Conservation (phyloP, 92 coral and sea anemone species). For the Siderastrea siderea region DNA sequence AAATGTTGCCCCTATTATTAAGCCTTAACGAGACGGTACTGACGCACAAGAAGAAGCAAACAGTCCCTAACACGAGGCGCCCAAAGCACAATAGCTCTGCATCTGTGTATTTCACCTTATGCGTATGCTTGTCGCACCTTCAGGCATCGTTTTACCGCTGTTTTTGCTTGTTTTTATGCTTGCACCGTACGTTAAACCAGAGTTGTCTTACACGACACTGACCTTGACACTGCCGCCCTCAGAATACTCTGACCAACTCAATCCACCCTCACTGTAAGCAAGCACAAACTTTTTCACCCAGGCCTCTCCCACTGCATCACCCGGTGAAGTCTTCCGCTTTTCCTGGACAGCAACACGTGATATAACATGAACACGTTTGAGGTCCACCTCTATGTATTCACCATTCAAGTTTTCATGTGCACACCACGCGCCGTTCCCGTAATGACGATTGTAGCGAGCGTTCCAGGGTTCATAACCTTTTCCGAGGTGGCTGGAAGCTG, state of each 20-base stretch:
- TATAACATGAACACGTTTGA: constrained; percentile 38
- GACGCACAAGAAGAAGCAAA: too few relatives aligned
- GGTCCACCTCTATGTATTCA: constrained; percentile 66
- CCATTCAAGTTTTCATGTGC: constrained; percentile 53
- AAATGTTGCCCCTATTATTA: too few relatives aligned
- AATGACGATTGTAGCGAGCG: constrained; percentile 75
- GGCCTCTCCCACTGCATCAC: constrained; percentile 44
- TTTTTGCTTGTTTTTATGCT: not conserved
- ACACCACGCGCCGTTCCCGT: constrained; percentile 83
- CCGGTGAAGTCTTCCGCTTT: constrained; percentile 48
- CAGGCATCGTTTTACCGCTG: not conserved
- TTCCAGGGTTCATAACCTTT: constrained; percentile 62
- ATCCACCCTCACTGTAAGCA: constrained; percentile 62
- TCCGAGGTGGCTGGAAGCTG: constrained; percentile 74
- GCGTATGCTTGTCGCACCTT: not conserved
- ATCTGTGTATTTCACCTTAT: too few relatives aligned
- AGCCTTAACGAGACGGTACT: too few relatives aligned
- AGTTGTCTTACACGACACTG: not conserved
- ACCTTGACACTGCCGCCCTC: constrained; percentile 46
- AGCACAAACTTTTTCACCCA: constrained; percentile 71
- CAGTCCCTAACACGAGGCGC: too few relatives aligned
- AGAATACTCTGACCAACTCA: constrained; percentile 53
- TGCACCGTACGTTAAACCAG: too few relatives aligned
- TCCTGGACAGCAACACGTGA: constrained; percentile 58
- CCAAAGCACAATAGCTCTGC: too few relatives aligned